Base-by-base conservation (phyloP, 2,113 vertebrate genomes). In the Chloropsis hardwickii region DNA sequence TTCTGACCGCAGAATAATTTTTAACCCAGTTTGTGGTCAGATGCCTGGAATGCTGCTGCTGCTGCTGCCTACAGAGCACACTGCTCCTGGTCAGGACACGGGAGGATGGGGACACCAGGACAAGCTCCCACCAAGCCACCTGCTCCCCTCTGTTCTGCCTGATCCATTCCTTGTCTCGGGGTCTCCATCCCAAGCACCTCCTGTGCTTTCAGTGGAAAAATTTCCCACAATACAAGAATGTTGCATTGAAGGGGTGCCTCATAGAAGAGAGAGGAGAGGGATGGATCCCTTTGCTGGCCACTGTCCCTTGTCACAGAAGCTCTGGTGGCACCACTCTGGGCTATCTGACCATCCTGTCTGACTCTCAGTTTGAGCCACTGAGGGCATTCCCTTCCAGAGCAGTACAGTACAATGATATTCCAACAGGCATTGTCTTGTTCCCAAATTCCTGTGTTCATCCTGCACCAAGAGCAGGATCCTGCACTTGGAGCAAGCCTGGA, bases 31-130 rank as follows among this genome's bases (percentile, higher is more conserved):
- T 70, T 76, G 40, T 4, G 50, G 19, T 10, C 4, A 14, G 47
- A 12, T 47, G 47, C 25, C 66, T 37, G 14, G 70, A 33, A 29
- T 1, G 17, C 23, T 18, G 16, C 39, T 27, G 33, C 54, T 10
- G 11, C 40, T 27, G 33, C 62, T 83, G 80, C 83, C 77, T 27
- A 1, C 0, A 0, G 58, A 69, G 37, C 47, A 25, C 0, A 0
- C 39, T 81, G 86, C 14, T 22, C 64, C 47, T 39, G 71, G 54
- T 10, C 14, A 57, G 65, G 24, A 62, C 12, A 31, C 1, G 1
- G 27, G 27, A 40, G 40, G n/a, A 24, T 1, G 4, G 44, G 53
- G 82, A 78, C 53, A 70, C 23, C 22, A 37, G 39, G 67, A 80
- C 23, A 27, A 20, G n/a, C 15, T 71, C 47, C 39, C 57, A 47